Base-by-base conservation (phyloP, 2,888 invertebrate genomes). In the Cheilosia scutellata region DNA sequence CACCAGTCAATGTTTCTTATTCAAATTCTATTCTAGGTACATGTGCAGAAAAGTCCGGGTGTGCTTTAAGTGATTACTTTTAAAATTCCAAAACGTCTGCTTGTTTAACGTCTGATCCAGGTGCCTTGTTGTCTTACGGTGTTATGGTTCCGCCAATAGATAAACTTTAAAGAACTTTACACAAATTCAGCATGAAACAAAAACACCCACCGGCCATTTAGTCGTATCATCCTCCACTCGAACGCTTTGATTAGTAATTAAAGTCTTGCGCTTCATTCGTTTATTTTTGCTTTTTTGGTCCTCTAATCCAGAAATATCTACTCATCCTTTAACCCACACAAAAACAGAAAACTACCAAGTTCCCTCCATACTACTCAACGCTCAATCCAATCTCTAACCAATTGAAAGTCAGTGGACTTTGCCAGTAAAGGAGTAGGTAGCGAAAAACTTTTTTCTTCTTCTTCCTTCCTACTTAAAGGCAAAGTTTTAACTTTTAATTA, bases 401-500 rank as follows among this genome's bases (percentile, higher is more conserved):
- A 80, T 80, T 84, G 70, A 84, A 80, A 65, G 75, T 70, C 75
- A 65, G 58, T 80, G 75, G 75, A 84, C 79, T 51, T 29, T 16
- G 27, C 11, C 57, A 55, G 55, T 29, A 70, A 76, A 60, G 57
- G 9, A 58, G 20, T 42, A 70, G 42, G 31, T 44, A 47, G 44
- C 40, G 53, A 60, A 75, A 84, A 84, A 71, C 57, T 80, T 80
- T 79, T 65, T 44, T 58, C 29, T 37, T 49, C 75, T 79, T 65
- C 70, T 51, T 58, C 29, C 31, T 55, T 47, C 40, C 84, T 86
- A 62, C 80, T 86, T 86, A 86, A 63, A 68, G 68, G 66, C 76
- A 86, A 86, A 86, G 66, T 86, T 86, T 86, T 71, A 86, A 86
- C 82, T 86, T 86, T 86, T 86, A 86, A 86, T 86, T 86, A 86